These are phyloP conservation scores for Porphyrio hochstetteri DNA, from an alignment of 2,113 vertebrate genomes.

Conservation along the genomic window DNA sequence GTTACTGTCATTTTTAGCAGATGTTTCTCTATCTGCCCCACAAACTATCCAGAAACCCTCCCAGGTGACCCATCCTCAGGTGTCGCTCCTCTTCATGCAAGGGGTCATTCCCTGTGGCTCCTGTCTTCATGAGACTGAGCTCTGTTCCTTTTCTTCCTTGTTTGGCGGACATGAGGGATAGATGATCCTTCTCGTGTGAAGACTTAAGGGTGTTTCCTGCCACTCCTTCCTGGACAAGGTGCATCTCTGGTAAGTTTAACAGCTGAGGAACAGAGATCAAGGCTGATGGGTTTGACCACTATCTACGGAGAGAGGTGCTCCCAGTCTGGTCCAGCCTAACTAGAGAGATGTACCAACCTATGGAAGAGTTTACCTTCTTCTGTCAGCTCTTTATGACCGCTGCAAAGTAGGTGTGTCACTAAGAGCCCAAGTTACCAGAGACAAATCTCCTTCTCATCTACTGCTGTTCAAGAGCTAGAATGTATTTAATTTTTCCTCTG, in stretches of 20 bases:
- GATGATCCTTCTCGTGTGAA: not conserved
- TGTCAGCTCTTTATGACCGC: not conserved
- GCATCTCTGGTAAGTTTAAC: not conserved
- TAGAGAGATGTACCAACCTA: not conserved
- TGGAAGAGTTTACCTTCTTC: not conserved
- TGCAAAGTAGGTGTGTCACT: not conserved
- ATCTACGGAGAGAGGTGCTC: not conserved
- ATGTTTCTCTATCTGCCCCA: not conserved
- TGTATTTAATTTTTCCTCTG: not conserved
- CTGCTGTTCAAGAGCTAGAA: not conserved
- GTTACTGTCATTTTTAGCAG: not conserved
- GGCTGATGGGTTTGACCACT: not conserved
- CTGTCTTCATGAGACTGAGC: not conserved
- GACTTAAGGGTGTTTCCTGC: not conserved
- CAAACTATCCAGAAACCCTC: not conserved
- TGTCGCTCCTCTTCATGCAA: not conserved
- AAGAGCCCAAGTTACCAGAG: not conserved
- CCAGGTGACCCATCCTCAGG: not conserved
- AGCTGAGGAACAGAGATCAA: not conserved
- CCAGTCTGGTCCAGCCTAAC: not conserved
- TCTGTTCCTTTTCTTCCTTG: not conserved
- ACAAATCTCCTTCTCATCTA: not conserved
- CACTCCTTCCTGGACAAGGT: not conserved
- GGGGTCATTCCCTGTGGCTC: not conserved
- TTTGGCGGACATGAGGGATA: not conserved